These are phyloP conservation scores for Sinocyclocheilus grahami DNA, from an alignment of 2,113 vertebrate genomes.

Conservation along the genomic window DNA sequence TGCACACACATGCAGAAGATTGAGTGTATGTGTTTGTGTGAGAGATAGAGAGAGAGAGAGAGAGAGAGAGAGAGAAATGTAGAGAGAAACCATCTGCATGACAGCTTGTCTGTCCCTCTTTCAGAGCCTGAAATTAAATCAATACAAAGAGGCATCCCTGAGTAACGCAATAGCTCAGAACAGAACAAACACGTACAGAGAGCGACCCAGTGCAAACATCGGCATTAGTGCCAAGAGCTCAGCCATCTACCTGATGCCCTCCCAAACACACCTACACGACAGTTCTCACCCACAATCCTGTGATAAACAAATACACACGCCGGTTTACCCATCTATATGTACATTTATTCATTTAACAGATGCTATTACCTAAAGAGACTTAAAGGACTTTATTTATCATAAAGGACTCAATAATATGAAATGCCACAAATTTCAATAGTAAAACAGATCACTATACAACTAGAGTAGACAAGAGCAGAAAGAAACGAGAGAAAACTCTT, in stretches of 20 bases:
- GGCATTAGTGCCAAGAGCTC: slow-evolving; percentile 27
- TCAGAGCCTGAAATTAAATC: slow-evolving; percentile 45
- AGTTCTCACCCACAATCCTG: not conserved
- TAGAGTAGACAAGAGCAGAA: too few relatives aligned
- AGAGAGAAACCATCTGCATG: slow-evolving; percentile 23
- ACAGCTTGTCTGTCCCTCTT: slow-evolving; percentile 34
- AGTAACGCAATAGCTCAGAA: slow-evolving; percentile 35
- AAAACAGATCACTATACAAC: too few relatives aligned
- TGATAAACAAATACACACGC: not conserved
- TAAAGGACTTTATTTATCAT: not conserved
- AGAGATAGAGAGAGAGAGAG: not conserved
- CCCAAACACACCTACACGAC: slow-evolving; percentile 21
- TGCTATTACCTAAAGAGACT: not conserved
- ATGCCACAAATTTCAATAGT: too few relatives aligned
- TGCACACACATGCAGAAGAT: not conserved
- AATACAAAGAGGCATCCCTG: slow-evolving; percentile 39
- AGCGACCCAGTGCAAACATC: slow-evolving; percentile 27
- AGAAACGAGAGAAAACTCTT: not conserved
- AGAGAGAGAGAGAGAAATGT: too few relatives aligned
- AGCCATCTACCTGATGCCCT: slow-evolving; percentile 8
- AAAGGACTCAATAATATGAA: not conserved
- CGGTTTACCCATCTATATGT: not conserved
- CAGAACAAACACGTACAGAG: slow-evolving; percentile 16
- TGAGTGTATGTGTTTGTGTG: too few relatives aligned
- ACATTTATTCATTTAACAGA: slow-evolving; percentile 1